phyloP scores from a whole-genome alignment of 2,888 invertebrate species.

The Daptonema setosum region DNA sequence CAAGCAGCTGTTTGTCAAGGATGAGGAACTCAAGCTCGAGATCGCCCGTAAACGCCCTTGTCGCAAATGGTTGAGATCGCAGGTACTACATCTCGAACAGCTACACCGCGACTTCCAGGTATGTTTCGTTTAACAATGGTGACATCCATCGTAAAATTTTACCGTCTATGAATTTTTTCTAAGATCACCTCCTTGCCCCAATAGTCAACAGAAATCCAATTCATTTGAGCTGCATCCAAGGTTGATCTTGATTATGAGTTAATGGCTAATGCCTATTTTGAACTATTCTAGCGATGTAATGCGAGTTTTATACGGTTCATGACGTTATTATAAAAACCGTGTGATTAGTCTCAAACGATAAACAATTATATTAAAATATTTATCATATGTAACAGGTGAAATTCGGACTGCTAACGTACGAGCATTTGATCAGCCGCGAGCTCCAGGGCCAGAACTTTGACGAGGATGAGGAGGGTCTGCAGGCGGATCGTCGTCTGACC shows the following conservation, averaged over 20 bases:
- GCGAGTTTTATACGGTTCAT: too few relatives aligned
- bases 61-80: conserved; percentile 52
- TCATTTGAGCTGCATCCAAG: too few relatives aligned
- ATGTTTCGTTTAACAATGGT: too few relatives aligned
- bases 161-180: too few relatives aligned
- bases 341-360: too few relatives aligned
- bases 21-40: conserved; percentile 67
- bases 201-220: too few relatives aligned
- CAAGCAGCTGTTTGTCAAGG: conserved; percentile 67
- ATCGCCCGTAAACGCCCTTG: conserved; percentile 74
- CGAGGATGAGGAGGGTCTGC: conserved; percentile 17
- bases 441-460: conserved; percentile 8
- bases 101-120: conserved; percentile 26
- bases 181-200: too few relatives aligned
- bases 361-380: neutral
- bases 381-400: conserved; percentile 14
- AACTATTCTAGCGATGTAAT: too few relatives aligned
- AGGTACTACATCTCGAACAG: conserved; percentile 23
- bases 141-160: too few relatives aligned
- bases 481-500: conserved; percentile 58
- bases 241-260: too few relatives aligned
- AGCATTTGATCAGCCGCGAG: conserved; percentile 19
- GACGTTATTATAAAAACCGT: too few relatives aligned
- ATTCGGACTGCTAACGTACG: conserved; percentile 25
- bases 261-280: too few relatives aligned